These are phyloP conservation scores for Gymnobelideus leadbeateri DNA, from an alignment of 2,113 vertebrate genomes.

Conservation along the genomic window DNA sequence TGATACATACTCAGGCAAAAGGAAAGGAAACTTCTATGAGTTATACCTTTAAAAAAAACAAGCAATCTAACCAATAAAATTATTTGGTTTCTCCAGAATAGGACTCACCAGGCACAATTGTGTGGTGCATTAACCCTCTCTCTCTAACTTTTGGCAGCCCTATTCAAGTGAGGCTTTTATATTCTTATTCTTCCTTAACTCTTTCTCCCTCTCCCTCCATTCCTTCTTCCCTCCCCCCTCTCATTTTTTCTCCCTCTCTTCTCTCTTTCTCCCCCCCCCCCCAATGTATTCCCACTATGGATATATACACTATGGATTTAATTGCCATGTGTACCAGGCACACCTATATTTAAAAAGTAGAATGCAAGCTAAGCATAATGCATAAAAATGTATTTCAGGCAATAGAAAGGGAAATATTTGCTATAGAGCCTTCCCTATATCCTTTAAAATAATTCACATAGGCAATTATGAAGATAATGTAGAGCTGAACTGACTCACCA, in stretches of 20 bases:
- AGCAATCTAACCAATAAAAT: background rate
- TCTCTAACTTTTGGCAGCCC: background rate
- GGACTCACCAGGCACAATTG: background rate
- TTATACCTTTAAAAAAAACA: background rate
- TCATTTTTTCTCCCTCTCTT: background rate
- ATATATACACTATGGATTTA: background rate
- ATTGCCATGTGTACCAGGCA: background rate
- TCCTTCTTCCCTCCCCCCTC: background rate
- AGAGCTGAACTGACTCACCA: background rate
- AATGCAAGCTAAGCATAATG: too few relatives aligned
- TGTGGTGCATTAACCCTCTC: background rate
- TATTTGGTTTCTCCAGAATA: background rate
- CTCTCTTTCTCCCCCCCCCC: background rate
- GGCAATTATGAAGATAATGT: accelerated
- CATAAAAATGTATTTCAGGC: background rate
- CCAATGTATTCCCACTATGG: background rate
- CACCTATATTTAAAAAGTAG: background rate
- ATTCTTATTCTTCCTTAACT: background rate
- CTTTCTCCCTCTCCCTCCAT: background rate
- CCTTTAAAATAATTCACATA: too few relatives aligned
- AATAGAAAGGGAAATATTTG: background rate
- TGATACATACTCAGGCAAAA: background rate
- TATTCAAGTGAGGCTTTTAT: background rate
- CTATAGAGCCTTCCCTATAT: accelerated
- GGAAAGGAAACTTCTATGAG: accelerated